These are phyloP conservation scores for Sarcophaga peregrina DNA, from an alignment of 1,140 invertebrate genomes.

Conservation along the genomic window DNA sequence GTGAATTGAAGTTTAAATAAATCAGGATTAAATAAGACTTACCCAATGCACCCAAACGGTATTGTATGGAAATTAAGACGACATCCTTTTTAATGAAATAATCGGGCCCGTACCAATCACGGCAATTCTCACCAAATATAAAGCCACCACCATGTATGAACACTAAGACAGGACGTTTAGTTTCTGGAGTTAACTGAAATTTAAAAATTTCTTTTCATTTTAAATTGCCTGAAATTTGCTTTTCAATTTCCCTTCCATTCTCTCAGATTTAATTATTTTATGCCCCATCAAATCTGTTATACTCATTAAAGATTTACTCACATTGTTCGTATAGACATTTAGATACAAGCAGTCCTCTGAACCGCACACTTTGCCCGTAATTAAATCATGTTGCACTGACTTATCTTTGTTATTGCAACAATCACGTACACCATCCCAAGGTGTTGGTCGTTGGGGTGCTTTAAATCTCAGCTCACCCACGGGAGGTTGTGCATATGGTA, in stretches of 20 bases:
- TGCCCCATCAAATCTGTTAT: too few relatives aligned
- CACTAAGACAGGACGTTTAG: slow-evolving; percentile 60
- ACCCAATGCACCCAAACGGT: slow-evolving; percentile 68
- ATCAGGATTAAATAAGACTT: slow-evolving; percentile 37
- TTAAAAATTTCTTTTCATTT: not conserved
- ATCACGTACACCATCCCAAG: slow-evolving; percentile 58
- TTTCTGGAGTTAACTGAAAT: slow-evolving; percentile 54
- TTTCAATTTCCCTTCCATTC: not conserved
- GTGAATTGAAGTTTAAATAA: not conserved
- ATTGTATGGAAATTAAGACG: slow-evolving; percentile 68
- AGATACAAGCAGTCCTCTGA: slow-evolving; percentile 79
- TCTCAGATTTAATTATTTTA: too few relatives aligned
- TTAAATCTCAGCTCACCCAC: slow-evolving; percentile 69
- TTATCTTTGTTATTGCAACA: slow-evolving; percentile 64
- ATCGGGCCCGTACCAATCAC: slow-evolving; percentile 67
- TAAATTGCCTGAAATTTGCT: not conserved
- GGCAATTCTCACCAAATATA: slow-evolving; percentile 66
- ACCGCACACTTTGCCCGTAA: slow-evolving; percentile 62
- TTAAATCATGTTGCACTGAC: slow-evolving; percentile 62
- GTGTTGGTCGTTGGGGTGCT: slow-evolving; percentile 67
- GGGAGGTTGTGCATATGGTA: slow-evolving; percentile 72
- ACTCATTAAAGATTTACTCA: slow-evolving; percentile 66
- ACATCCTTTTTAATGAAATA: slow-evolving; percentile 71
- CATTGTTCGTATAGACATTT: slow-evolving; percentile 76
- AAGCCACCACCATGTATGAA: slow-evolving; percentile 78